Evolutionary conservation across 2,888 invertebrate genomes (phyloP), one percentile per base, ranked within the genome.

Genomic region (Dromius quadrimaculatus): DNA sequence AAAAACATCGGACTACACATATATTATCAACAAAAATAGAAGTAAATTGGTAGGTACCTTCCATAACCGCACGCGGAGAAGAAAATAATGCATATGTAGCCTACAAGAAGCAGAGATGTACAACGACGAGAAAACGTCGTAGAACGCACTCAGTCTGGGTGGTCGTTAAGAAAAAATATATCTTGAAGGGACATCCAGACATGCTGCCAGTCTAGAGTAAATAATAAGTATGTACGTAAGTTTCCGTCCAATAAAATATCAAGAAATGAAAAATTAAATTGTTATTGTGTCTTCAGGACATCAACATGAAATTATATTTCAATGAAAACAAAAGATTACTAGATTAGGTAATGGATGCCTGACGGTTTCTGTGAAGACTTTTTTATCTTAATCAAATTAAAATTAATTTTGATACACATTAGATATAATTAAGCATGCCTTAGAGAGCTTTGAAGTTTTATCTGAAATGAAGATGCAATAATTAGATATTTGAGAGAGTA

Each of bases 21-120:
- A 34, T 36, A 34, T 19, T 36, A 20, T 36, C 59, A 36, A 59
- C 59, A 36, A 36, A 59, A 59, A 36, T 59, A 59, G 9, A 6
- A 36, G 34, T 59, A 59, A 59, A 59, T 59, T 59, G 36, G 59
- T 59, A 59, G 59, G 59, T 59, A 59, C 36, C 22, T 1, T 34
- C 11, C 15, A 28, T 57, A 59, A 59, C 59, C 38, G 22, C 59
- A 59, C 22, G 59, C 38, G 36, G 34, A 59, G 38, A 36, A 34
- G 57, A 19, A 19, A 54, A 54, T 54, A 54, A 54, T 54, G 50
- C 50, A 54, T 54, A 54, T 28, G 50, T 54, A 23, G 28, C n/a
- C 15, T 54, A 17, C 20, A 59, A 59, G 36, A 59, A 36, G 9
- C 9, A 20, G 5, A n/a, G 9, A 59, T 22, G 8, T 20, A 20